Conservation (phyloP, 2,888 invertebrate species). For the Psylliodes chrysocephalus region DNA sequence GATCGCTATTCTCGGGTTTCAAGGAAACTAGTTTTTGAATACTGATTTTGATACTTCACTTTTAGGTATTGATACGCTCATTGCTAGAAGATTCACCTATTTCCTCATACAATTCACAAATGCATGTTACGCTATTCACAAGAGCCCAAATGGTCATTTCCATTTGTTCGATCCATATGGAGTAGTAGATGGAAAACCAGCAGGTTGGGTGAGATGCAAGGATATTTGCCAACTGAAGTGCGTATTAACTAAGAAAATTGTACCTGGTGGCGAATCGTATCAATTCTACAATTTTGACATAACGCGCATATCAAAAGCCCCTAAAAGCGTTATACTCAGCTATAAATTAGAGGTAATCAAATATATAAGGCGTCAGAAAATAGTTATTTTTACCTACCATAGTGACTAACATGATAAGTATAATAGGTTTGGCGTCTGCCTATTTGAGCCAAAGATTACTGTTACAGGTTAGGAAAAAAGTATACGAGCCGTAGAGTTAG, state of each 20-base stretch:
- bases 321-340: constrained; percentile 64
- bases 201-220: constrained; percentile 66
- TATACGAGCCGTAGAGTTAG: no score
- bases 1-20: no score
- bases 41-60: no score
- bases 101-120: constrained; percentile 70
- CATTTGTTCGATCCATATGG: constrained; percentile 74
- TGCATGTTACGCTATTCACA: constrained; percentile 69
- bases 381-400: no score
- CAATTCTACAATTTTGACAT: constrained; percentile 70
- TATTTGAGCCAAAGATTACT: no score
- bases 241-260: constrained; percentile 33
- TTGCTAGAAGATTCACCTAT: constrained; percentile 65
- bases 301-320: constrained; percentile 68
- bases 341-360: constrained; percentile 39
- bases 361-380: no score
- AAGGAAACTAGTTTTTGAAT: no score
- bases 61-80: constrained; percentile 56
- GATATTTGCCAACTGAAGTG: constrained; percentile 59
- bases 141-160: constrained; percentile 65
- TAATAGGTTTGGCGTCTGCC: no score
- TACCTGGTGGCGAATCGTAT: constrained; percentile 56
- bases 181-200: constrained; percentile 50
- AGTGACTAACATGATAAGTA: no score
- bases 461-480: no score